Conservation (phyloP, 2,797 vertebrate genomes). For the Alosa sapidissima region DNA sequence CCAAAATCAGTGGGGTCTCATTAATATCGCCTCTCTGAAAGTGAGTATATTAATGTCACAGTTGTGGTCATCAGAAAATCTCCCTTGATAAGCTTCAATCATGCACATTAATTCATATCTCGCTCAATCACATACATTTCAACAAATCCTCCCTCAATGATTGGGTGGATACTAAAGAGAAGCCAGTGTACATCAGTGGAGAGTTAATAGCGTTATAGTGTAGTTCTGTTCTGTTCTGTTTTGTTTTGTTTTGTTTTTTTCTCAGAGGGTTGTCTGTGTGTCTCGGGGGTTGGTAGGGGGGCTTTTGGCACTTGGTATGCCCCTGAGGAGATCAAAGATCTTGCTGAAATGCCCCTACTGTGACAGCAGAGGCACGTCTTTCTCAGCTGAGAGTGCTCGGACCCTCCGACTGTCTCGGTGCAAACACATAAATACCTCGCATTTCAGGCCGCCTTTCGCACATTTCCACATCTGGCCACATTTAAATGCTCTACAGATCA, state of each 20-base stretch:
- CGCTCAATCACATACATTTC: neutral
- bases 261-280: neutral
- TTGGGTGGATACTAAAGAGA: neutral
- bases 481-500: conserved; percentile 17
- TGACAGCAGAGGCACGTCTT: conserved; percentile 13
- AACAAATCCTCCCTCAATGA: neutral
- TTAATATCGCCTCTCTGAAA: neutral
- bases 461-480: conserved; percentile 24
- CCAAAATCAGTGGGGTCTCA: neutral
- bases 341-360: neutral
- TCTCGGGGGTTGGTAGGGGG: neutral
- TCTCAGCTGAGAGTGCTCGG: neutral
- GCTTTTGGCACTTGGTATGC: conserved; percentile 21
- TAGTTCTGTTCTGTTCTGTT: neutral
- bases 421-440: conserved; percentile 6
- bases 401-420: neutral
- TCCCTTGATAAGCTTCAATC: neutral
- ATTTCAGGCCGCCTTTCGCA: conserved; percentile 6
- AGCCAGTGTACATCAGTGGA: neutral
- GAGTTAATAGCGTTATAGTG: neutral
- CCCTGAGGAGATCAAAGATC: conserved; percentile 22
- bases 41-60: neutral
- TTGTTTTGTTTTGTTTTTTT: neutral
- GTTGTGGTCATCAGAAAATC: neutral
- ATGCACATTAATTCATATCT: neutral